Evolutionary conservation across 2,797 vertebrate species (phyloP).

Genomic region (Pipistrellus nathusii): DNA sequence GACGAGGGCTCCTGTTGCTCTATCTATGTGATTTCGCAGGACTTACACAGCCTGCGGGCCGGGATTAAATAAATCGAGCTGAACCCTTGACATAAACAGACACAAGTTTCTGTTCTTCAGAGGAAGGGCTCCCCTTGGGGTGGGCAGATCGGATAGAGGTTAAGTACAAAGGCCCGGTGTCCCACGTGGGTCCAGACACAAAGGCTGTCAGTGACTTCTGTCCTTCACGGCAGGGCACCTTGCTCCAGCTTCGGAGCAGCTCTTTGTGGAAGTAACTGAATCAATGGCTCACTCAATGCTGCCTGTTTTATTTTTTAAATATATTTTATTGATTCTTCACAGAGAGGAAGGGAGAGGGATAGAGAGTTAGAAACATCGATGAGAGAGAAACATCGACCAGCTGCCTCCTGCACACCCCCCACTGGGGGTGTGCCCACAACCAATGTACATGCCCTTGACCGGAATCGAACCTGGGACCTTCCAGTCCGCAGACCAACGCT

Average conservation of each 20-base stretch:
- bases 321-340: too few species aligned
- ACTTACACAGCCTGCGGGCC: too few species aligned
- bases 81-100: constrained; percentile 9
- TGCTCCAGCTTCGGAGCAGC: background rate
- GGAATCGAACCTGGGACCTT: too few species aligned
- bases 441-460: too few species aligned
- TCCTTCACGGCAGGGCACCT: too few species aligned
- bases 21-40: too few species aligned
- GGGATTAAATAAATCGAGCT: background rate
- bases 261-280: background rate
- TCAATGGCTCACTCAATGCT: background rate
- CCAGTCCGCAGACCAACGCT: too few species aligned
- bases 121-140: background rate
- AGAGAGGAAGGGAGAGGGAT: too few species aligned
- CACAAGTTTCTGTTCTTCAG: background rate
- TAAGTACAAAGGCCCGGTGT: background rate
- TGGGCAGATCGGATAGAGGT: background rate
- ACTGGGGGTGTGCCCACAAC: too few species aligned
- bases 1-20: fast-evolving
- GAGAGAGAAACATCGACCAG: too few species aligned
- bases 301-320: background rate
- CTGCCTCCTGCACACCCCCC: too few species aligned
- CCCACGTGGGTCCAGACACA: background rate
- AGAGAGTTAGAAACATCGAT: too few species aligned
- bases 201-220: background rate